Percentiles rank a stretch among this genome's conserved stretches.
Evolutionary conservation across 2,113 vertebrate genomes (phyloP).

Genomic region (Collichthys lucidus): DNA sequence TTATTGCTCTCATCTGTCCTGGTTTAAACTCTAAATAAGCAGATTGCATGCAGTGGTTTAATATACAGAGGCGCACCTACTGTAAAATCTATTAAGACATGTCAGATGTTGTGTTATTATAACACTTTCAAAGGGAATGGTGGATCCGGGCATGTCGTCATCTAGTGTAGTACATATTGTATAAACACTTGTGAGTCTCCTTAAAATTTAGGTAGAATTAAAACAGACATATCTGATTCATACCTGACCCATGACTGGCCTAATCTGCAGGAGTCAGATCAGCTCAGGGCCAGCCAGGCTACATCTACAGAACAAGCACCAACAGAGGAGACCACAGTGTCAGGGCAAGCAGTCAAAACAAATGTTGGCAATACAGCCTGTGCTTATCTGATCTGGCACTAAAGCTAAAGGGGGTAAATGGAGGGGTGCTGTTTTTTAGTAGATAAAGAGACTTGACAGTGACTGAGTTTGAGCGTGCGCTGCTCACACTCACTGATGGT

Average conservation of each 20-base stretch:
- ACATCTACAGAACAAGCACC: slow-evolving; percentile 35
- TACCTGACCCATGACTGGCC: slow-evolving; percentile 17
- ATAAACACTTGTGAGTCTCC: neutral
- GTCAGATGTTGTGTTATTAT: neutral
- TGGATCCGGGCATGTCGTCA: neutral
- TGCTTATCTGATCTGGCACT: slow-evolving; percentile 68
- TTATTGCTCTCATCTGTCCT: slow-evolving; percentile 53
- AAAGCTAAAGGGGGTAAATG: slow-evolving; percentile 40
- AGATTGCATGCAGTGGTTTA: slow-evolving; percentile 10
- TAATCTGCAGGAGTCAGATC: slow-evolving; percentile 24
- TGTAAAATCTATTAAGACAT: slow-evolving; percentile 25
- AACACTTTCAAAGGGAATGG: neutral
- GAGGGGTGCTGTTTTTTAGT: slow-evolving; percentile 35
- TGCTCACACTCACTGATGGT: slow-evolving; percentile 2
- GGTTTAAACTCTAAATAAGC: slow-evolving; percentile 40
- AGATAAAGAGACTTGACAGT: slow-evolving; percentile 42
- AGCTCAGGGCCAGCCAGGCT: slow-evolving; percentile 30
- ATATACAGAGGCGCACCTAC: neutral
- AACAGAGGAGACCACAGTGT: slow-evolving; percentile 50
- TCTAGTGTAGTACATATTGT: neutral
- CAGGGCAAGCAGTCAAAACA: slow-evolving; percentile 70
- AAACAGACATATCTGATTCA: slow-evolving; percentile 4
- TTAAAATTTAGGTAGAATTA: neutral
- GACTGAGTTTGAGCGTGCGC: slow-evolving; percentile 12
- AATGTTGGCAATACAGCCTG: slow-evolving; percentile 57